phyloP scores from a whole-genome alignment of 2,888 invertebrate species.

The Tromatobia lineatoria region DNA sequence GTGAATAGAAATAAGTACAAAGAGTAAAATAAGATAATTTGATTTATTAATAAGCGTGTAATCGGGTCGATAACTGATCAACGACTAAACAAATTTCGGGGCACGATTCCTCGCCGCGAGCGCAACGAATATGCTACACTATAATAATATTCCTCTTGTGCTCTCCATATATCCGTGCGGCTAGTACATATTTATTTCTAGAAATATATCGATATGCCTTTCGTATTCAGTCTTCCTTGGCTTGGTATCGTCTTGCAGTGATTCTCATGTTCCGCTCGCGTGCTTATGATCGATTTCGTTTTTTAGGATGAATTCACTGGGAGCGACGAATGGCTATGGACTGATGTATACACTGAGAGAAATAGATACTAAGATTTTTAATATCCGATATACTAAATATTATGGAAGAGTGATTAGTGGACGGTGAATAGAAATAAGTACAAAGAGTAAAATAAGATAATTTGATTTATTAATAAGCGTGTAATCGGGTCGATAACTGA shows the following conservation, averaged over 20 bases:
- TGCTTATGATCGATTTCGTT: conserved; percentile 54
- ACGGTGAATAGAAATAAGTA: no score
- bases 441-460: no score
- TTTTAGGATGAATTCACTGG: background rate
- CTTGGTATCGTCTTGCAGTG: conserved; percentile 44
- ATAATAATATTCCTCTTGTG: conserved; percentile 61
- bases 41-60: no score
- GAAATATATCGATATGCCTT: conserved; percentile 20
- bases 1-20: no score
- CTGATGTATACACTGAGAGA: background rate
- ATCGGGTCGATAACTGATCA: no score
- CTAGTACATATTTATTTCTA: conserved; percentile 51
- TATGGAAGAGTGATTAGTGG: no score
- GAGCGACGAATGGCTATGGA: background rate
- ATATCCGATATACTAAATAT: no score
- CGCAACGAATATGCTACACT: conserved; percentile 35
- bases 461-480: no score
- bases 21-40: no score
- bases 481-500: no score
- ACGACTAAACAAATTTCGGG: no score
- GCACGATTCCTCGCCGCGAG: conserved; percentile 67
- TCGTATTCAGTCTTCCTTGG: conserved; percentile 14
- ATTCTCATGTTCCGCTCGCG: conserved; percentile 56
- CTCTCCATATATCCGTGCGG: conserved; percentile 21
- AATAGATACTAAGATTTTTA: no score